Evolutionary conservation across 1,140 invertebrate genomes (phyloP), one percentile per base, ranked within the genome.

Genomic region (Stegodyphus mimosarum): DNA sequence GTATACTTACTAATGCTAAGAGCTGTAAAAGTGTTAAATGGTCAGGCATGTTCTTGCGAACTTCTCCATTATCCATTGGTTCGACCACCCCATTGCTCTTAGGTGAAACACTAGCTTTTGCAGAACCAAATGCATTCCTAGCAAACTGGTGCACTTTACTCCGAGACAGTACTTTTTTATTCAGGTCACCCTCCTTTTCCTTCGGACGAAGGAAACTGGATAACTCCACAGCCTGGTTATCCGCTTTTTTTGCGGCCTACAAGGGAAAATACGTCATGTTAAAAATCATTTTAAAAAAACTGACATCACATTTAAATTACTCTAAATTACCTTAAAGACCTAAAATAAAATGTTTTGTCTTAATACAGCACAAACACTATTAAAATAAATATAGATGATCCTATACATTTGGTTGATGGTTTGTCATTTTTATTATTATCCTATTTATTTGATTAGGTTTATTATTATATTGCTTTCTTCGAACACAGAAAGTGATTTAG

Each of bases 21-120:
- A 93, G 93, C 90, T 93, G 93, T 53, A 93, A 90, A 86, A 93
- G 89, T 15, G 93, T 93, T 91, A 92, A 92, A 79, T 92, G 91
- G 69, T 83, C 75, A 64, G 83, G 74, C 15, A 71, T 64, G 15
- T 74, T 64, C 13, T 70, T 86, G 3, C 51, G 73, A 9, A 51
- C n/a, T 33, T 71, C 66, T 6, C 50, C 51, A 33, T 75, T 75
- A 33, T 84, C 81, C n/a, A 11, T n/a, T 0, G 53, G 11, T 4
- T 86, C 75, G 2, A 60, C 52, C 18, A 15, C 51, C 6, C 69
- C 75, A 15, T 78, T 86, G 17, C 60, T 86, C 33, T 84, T 72
- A 18, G 83, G 13, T 11, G 83, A 84, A 17, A 84, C 73, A 9
- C 74, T 78, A 11, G 74, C 75, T 53, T 86, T 77, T 7, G 74